phyloP scores from a whole-genome alignment of 2,113 vertebrate species.

The Caracal caracal region DNA sequence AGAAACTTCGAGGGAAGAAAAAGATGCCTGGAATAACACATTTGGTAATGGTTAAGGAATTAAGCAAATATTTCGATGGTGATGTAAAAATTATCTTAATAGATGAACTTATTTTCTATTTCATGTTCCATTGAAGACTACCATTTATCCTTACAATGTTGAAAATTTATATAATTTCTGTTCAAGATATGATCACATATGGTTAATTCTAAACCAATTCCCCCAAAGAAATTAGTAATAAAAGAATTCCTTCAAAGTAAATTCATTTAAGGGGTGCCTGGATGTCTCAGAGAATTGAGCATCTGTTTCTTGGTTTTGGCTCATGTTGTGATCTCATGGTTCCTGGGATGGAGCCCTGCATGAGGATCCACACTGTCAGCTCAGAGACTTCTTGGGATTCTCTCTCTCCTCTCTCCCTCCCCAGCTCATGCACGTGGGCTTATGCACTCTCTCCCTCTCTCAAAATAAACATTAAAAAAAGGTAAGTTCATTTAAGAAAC shows the following conservation, averaged over 20 bases:
- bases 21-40: background rate
- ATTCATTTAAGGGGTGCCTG: background rate
- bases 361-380: no score
- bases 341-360: no score
- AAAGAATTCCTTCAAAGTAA: background rate
- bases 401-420: no score
- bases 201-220: background rate
- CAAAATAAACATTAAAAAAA: no score
- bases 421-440: no score
- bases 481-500: background rate
- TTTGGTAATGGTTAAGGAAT: background rate
- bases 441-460: no score
- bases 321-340: no score
- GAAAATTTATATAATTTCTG: background rate
- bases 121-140: background rate
- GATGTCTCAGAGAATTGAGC: no score
- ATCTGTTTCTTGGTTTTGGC: no score
- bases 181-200: background rate
- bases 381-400: no score
- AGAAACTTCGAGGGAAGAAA: background rate
- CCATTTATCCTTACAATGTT: background rate
- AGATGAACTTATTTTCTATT: background rate
- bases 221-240: background rate
- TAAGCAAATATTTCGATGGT: background rate
- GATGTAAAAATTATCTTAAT: background rate